Evolutionary conservation across 1,140 invertebrate genomes (phyloP).

Genomic region (Caenorhabditis brenneri): DNA sequence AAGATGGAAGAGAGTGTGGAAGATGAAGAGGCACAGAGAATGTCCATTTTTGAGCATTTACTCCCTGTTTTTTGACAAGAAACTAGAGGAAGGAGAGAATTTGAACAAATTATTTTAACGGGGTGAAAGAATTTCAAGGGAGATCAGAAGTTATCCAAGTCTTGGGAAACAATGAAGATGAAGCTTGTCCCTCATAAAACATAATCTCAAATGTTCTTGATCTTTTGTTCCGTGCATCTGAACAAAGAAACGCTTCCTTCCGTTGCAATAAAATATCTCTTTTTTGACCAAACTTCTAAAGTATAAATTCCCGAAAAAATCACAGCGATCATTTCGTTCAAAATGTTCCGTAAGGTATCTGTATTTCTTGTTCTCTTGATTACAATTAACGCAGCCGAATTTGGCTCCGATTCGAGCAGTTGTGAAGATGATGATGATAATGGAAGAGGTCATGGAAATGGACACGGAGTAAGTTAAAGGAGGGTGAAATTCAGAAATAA

Average conservation of each 20-base stretch:
- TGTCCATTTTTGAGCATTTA: slow-evolving; percentile 42
- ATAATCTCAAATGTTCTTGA: no score
- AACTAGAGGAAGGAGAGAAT: no score
- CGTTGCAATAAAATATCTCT: background rate
- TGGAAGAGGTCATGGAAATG: background rate
- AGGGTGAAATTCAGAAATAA: no score
- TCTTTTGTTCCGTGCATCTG: background rate
- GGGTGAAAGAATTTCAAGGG: no score
- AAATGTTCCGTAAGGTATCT: background rate
- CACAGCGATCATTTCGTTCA: background rate
- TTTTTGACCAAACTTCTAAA: background rate
- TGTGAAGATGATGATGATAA: background rate
- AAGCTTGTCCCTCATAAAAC: no score
- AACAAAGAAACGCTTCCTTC: background rate
- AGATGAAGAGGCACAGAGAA: slow-evolving; percentile 23
- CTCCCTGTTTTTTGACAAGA: background rate
- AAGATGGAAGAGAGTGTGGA: background rate
- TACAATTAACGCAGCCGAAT: background rate
- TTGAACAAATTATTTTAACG: no score
- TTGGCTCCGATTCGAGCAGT: background rate
- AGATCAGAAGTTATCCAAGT: no score
- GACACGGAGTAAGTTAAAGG: background rate
- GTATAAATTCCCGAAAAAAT: background rate
- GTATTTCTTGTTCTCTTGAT: background rate
- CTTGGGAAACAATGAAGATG: no score